Conservation (phyloP, 2,888 invertebrate genomes). For the Ptychoptera contaminata region DNA sequence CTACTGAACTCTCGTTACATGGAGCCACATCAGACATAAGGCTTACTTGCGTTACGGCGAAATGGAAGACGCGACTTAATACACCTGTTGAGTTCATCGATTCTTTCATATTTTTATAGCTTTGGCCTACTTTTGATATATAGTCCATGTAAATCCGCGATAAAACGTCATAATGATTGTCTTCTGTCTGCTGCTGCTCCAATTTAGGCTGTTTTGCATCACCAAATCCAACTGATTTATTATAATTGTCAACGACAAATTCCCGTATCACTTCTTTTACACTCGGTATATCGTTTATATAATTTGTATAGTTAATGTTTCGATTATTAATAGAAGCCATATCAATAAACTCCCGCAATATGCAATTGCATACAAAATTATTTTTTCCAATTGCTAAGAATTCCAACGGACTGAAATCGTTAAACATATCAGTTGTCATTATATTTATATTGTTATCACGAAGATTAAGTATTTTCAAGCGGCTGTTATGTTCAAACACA, state of each 20-base stretch:
- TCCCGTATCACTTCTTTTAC: not conserved
- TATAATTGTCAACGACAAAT: not conserved
- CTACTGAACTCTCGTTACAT: no score
- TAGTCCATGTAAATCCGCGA: constrained; percentile 1
- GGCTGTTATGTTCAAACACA: constrained; percentile 27
- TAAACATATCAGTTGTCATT: constrained; percentile 38
- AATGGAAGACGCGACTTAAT: no score
- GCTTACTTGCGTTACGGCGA: no score
- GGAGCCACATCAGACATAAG: no score
- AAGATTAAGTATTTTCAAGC: constrained; percentile 32
- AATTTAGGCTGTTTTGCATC: not conserved
- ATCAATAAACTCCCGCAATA: constrained; percentile 35
- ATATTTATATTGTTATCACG: constrained; percentile 39
- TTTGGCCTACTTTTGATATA: not conserved
- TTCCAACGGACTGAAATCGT: constrained; percentile 34
- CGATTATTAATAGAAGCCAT: constrained; percentile 18
- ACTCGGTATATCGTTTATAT: no score
- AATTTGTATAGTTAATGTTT: constrained; percentile 2
- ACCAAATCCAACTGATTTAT: not conserved
- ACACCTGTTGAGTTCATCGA: not conserved
- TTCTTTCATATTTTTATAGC: constrained; percentile 3
- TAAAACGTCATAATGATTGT: not conserved
- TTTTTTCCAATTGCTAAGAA: constrained; percentile 39
- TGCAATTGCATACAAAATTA: constrained; percentile 42
- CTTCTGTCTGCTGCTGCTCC: not conserved